Conservation (phyloP, 2,797 vertebrate species). For the Tamandua tetradactyla region DNA sequence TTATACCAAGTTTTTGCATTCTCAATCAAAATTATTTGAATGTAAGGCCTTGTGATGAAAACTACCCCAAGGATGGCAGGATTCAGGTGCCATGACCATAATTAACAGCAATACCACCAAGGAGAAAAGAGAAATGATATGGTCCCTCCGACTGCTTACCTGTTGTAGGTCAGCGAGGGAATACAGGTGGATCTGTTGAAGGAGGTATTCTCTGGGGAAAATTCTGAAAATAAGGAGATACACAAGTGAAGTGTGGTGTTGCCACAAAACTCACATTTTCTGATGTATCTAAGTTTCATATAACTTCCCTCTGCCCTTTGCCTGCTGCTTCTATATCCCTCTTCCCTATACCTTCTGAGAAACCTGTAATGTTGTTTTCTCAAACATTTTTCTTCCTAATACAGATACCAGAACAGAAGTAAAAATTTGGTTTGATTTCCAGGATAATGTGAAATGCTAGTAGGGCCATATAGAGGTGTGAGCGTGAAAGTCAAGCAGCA, state of each 20-base stretch:
- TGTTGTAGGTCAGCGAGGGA: constrained; percentile 97
- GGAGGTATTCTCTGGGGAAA: constrained; percentile 97
- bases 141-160: constrained; percentile 84
- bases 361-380: not conserved
- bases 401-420: not conserved
- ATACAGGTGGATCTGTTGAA: constrained; percentile 98
- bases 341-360: not conserved
- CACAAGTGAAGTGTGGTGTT: not conserved
- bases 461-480: not conserved
- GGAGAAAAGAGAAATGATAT: not conserved
- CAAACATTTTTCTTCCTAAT: constrained; percentile 20
- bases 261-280: not conserved
- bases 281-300: not conserved
- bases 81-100: not conserved
- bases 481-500: not conserved
- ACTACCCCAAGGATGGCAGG: not conserved
- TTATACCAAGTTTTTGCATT: not conserved
- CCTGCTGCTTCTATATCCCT: not conserved
- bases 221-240: constrained; percentile 89
- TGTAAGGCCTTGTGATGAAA: not conserved
- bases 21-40: constrained; percentile 18
- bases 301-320: not conserved
- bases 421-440: not conserved
- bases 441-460: not conserved
- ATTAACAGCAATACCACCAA: not conserved